phyloP scores from a whole-genome alignment of 2,888 invertebrate genomes.

The Cephus rjabovi region DNA sequence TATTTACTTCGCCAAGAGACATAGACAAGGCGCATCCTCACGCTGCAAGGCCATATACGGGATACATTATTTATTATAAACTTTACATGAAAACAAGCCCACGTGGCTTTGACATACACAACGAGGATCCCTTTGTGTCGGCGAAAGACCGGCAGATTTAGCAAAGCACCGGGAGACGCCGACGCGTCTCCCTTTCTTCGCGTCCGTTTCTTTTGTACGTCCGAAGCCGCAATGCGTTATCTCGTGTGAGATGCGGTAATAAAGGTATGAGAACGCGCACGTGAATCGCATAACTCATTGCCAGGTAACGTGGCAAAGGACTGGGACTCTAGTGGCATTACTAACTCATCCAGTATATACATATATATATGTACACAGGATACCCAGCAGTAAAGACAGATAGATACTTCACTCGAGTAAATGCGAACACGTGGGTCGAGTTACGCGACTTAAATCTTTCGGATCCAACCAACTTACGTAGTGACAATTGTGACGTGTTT shows the following conservation, averaged over 20 bases:
- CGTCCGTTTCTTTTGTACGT: constrained; percentile 33
- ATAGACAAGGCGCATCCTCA: neutral
- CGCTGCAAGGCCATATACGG: neutral
- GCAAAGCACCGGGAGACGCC: constrained; percentile 22
- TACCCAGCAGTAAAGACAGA: neutral
- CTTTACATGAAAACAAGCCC: neutral
- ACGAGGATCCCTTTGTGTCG: neutral
- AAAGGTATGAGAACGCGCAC: constrained; percentile 63
- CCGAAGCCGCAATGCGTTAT: constrained; percentile 42
- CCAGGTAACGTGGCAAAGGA: constrained; percentile 12
- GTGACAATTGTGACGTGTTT: neutral
- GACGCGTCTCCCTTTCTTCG: constrained; percentile 34
- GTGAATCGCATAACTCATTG: constrained; percentile 60
- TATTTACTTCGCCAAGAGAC: neutral
- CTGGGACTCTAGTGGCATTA: neutral
- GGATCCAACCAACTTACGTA: neutral
- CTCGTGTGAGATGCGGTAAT: constrained; percentile 49
- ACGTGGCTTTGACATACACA: neutral
- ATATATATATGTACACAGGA: neutral
- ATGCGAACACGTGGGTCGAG: neutral
- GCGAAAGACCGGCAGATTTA: constrained; percentile 18
- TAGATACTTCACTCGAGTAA: neutral
- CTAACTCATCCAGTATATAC: neutral
- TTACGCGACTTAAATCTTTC: neutral
- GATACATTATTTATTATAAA: neutral